Evolutionary conservation across 2,797 vertebrate genomes (phyloP).

Genomic region (Darevskia mixta): DNA sequence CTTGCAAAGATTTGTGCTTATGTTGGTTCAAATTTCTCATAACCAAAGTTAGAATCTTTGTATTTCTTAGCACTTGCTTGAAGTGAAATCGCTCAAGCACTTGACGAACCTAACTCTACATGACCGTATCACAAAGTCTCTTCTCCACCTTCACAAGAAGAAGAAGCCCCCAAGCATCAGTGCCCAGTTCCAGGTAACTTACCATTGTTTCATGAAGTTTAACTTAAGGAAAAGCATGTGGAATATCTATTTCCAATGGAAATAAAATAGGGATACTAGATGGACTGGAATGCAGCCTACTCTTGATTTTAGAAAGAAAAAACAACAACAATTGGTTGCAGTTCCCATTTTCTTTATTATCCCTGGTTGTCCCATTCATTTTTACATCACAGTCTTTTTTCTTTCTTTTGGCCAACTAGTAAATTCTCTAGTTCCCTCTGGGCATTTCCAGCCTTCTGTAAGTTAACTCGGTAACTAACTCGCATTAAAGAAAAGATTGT

Average conservation of each 20-base stretch:
- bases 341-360: neutral
- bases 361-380: neutral
- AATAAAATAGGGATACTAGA: neutral
- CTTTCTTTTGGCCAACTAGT: neutral
- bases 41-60: neutral
- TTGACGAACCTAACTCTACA: conserved; percentile 93
- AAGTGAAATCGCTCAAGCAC: conserved; percentile 97
- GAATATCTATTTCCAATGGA: neutral
- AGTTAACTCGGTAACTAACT: neutral
- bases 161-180: conserved; percentile 99
- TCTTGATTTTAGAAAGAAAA: neutral
- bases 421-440: neutral
- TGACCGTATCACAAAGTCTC: conserved; percentile 97
- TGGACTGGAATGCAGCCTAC: neutral
- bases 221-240: neutral
- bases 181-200: conserved; percentile 94
- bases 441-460: neutral
- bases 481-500: neutral
- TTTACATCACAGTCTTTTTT: too few relatives aligned
- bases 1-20: neutral
- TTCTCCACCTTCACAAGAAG: conserved; percentile 98
- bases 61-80: conserved; percentile 88
- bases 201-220: neutral
- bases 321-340: neutral
- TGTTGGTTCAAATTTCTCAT: neutral